phyloP scores from a whole-genome alignment of 2,797 vertebrate species.

The Iguana delicatissima region DNA sequence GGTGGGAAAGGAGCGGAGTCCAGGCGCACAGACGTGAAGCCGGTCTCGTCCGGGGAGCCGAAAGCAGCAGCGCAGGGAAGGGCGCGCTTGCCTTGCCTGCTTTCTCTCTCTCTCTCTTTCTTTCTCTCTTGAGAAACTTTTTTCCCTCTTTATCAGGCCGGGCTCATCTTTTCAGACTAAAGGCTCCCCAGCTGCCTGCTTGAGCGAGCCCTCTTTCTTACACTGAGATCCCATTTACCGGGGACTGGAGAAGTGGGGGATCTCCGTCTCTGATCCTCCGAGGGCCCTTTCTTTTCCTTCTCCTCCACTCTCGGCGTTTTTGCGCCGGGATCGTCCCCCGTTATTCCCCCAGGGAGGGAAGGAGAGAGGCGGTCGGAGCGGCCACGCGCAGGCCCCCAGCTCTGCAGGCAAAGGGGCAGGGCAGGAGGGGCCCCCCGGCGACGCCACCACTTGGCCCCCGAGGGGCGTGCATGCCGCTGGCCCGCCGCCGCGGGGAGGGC shows the following conservation, averaged over 20 bases:
- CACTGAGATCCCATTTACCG: not conserved
- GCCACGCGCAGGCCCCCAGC: no score
- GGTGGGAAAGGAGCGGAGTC: slow-evolving; percentile 18
- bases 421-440: no score
- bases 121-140: not conserved
- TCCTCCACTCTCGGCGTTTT: not conserved
- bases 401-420: no score
- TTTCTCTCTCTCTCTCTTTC: not conserved
- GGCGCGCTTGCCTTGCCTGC: slow-evolving; percentile 10
- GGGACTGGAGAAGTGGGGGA: not conserved
- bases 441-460: no score
- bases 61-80: not conserved
- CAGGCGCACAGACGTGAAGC: slow-evolving; percentile 16
- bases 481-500: no score
- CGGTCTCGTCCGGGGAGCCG: not conserved
- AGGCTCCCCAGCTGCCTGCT: not conserved
- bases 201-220: not conserved
- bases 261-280: not conserved
- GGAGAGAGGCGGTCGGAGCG: no score
- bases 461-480: no score
- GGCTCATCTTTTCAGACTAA: no score
- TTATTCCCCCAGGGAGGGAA: no score
- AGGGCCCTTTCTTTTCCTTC: not conserved
- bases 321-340: not conserved
- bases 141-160: no score